phyloP scores from a whole-genome alignment of 2,888 invertebrate genomes.

The Drosophila testacea region DNA sequence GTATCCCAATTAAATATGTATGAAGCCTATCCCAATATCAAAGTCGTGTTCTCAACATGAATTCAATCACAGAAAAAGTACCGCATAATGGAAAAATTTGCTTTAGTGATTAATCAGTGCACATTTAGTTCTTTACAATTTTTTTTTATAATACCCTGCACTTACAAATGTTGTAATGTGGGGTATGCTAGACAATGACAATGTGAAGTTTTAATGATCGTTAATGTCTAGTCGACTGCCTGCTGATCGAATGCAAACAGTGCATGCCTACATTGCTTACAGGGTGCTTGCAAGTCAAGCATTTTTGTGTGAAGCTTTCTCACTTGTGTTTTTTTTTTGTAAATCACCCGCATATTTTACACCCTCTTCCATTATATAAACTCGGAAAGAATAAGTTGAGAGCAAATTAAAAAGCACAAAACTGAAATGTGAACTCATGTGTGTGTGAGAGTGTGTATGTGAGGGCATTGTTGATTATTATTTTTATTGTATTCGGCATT shows the following conservation, averaged over 20 bases:
- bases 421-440: constrained; percentile 51
- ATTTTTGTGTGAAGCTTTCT: not conserved
- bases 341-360: constrained; percentile 49
- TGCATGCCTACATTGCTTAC: not conserved
- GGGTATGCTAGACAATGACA: not conserved
- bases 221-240: not conserved
- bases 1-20: constrained; percentile 3
- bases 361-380: constrained; percentile 46
- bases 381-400: constrained; percentile 50
- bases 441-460: constrained; percentile 39
- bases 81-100: constrained; percentile 21
- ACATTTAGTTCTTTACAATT: constrained; percentile 3
- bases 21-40: constrained; percentile 1
- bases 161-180: not conserved
- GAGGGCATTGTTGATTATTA: constrained; percentile 73
- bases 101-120: constrained; percentile 30
- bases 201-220: not conserved
- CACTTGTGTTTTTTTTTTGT: constrained; percentile 8
- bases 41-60: constrained; percentile 1
- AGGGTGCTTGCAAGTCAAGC: not conserved
- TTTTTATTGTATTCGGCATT: constrained; percentile 75
- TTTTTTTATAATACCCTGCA: constrained; percentile 12
- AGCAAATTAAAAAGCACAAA: constrained; percentile 62
- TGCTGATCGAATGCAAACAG: not conserved
- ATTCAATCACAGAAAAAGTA: constrained; percentile 16